These are phyloP conservation scores for Pagrus major DNA, from an alignment of 2,113 vertebrate genomes.

Conservation along the genomic window DNA sequence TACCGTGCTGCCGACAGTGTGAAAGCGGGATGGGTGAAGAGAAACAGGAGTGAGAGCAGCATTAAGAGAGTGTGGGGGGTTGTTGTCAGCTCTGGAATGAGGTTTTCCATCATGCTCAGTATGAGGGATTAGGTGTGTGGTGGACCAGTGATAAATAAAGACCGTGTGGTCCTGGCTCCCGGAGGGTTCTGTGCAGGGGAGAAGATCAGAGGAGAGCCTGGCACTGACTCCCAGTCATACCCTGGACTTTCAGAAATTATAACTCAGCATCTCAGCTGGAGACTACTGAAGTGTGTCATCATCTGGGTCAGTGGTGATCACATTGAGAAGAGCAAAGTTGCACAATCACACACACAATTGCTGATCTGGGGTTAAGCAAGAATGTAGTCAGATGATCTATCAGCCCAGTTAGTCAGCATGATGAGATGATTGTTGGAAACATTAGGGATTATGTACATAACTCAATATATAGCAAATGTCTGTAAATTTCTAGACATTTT, in stretches of 20 bases:
- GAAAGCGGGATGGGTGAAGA: not conserved
- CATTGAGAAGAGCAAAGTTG: not conserved
- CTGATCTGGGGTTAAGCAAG: not conserved
- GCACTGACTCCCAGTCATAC: slow-evolving; percentile 22
- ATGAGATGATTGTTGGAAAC: too few species aligned
- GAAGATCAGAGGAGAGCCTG: slow-evolving; percentile 49
- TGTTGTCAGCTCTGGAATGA: slow-evolving; percentile 46
- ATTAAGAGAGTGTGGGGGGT: slow-evolving; percentile 16
- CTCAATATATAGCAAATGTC: too few species aligned
- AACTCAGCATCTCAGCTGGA: slow-evolving; percentile 28
- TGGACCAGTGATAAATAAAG: slow-evolving; percentile 57
- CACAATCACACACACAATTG: not conserved
- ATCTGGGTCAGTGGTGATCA: slow-evolving; percentile 25
- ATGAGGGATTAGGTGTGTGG: slow-evolving; percentile 38
- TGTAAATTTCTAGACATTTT: too few species aligned
- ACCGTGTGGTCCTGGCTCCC: slow-evolving; percentile 51
- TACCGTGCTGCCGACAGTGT: not conserved
- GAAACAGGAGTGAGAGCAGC: slow-evolving; percentile 4
- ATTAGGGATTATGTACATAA: too few species aligned
- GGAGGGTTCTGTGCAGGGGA: slow-evolving; percentile 46
- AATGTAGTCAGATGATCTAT: not conserved
- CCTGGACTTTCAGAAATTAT: slow-evolving; percentile 37
- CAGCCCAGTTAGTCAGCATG: not conserved
- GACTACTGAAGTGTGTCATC: slow-evolving; percentile 31
- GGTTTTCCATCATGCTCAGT: slow-evolving; percentile 30